These are phyloP conservation scores for Mythimna vitellina DNA, from an alignment of 2,888 invertebrate genomes.

Conservation along the genomic window DNA sequence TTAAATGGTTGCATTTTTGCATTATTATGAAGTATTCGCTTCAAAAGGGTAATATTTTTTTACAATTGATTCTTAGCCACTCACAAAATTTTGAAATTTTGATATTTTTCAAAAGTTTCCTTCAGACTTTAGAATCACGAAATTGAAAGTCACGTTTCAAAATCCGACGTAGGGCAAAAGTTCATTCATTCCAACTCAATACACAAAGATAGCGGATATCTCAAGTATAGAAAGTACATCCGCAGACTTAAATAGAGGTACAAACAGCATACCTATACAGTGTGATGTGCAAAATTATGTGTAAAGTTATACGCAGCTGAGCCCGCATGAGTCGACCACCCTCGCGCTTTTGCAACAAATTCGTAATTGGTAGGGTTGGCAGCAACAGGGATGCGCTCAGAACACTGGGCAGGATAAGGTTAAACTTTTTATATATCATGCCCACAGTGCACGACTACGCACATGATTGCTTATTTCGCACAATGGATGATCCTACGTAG, in stretches of 20 bases:
- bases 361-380: slow-evolving; percentile 60
- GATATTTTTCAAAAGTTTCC: slow-evolving; percentile 1
- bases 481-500: slow-evolving; percentile 53
- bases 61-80: not conserved
- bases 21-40: not conserved
- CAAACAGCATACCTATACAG: slow-evolving; percentile 55
- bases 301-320: slow-evolving; percentile 79
- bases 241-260: slow-evolving; percentile 68
- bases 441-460: slow-evolving; percentile 46
- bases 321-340: slow-evolving; percentile 88
- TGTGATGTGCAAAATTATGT: slow-evolving; percentile 74
- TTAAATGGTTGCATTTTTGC: not conserved
- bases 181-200: slow-evolving; percentile 48
- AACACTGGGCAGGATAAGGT: slow-evolving; percentile 43
- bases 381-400: slow-evolving; percentile 54
- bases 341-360: slow-evolving; percentile 77
- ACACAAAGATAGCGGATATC: slow-evolving; percentile 74
- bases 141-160: slow-evolving; percentile 1
- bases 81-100: not conserved
- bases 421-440: slow-evolving; percentile 47
- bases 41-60: not conserved
- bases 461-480: slow-evolving; percentile 59
- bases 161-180: slow-evolving; percentile 25
- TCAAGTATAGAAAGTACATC: slow-evolving; percentile 77
- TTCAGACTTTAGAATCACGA: not conserved